phyloP scores from a whole-genome alignment of 2,888 invertebrate species.

The Drosophila rubida region DNA sequence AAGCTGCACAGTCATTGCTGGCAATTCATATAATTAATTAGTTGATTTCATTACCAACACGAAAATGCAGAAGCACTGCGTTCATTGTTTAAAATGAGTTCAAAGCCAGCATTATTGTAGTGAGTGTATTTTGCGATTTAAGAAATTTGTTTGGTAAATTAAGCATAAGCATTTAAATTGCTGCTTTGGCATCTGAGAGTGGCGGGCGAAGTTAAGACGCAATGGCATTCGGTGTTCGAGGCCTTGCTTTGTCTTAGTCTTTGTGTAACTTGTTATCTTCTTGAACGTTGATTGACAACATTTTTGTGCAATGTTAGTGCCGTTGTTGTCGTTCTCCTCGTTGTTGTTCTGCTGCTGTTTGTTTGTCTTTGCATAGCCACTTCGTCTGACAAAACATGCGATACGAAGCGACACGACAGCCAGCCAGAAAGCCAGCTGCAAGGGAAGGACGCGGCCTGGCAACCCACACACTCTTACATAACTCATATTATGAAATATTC shows the following conservation, averaged over 20 bases:
- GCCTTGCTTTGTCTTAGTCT: conserved; percentile 31
- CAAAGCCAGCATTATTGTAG: not conserved
- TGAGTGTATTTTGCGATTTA: not conserved
- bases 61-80: no score
- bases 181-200: not conserved
- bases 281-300: conserved; percentile 73
- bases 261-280: conserved; percentile 64
- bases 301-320: conserved; percentile 65
- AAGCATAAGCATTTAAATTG: conserved; percentile 12
- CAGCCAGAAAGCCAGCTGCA: conserved; percentile 14
- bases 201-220: conserved; percentile 1
- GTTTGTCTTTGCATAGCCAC: conserved; percentile 73
- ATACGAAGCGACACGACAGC: conserved; percentile 65
- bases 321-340: conserved; percentile 26
- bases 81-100: not conserved
- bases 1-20: not conserved
- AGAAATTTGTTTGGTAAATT: conserved; percentile 7
- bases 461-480: conserved; percentile 33
- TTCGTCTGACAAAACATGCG: conserved; percentile 76
- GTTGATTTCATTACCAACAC: no score
- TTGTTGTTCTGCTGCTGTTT: conserved; percentile 41
- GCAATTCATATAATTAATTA: not conserved
- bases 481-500: conserved; percentile 76
- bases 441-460: no score
- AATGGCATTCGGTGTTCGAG: conserved; percentile 26